phyloP scores from a whole-genome alignment of 1,140 invertebrate genomes.

The Drosophila chauvacae region DNA sequence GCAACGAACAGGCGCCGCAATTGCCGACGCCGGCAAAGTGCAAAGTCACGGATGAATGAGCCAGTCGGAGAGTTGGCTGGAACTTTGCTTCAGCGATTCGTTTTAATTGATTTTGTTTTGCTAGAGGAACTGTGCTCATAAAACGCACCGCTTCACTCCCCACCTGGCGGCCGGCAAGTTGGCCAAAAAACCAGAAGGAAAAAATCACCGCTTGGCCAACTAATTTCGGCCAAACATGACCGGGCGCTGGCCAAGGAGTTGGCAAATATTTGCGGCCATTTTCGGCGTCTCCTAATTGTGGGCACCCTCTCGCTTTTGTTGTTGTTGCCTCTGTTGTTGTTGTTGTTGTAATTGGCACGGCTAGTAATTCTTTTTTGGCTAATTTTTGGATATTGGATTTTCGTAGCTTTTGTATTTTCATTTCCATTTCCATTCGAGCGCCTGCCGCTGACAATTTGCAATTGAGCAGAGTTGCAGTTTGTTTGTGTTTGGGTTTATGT shows the following conservation, averaged over 20 bases:
- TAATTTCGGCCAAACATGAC: slow-evolving; percentile 69
- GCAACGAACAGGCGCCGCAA: slow-evolving; percentile 39
- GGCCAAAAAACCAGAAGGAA: slow-evolving; percentile 19
- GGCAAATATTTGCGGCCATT: slow-evolving; percentile 72
- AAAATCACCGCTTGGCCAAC: slow-evolving; percentile 67
- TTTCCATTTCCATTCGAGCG: slow-evolving; percentile 69
- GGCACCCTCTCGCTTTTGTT: slow-evolving; percentile 30
- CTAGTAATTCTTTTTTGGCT: slow-evolving; percentile 58
- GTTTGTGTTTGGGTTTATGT: slow-evolving; percentile 50
- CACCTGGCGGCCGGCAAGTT: slow-evolving; percentile 6
- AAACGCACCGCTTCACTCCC: slow-evolving; percentile 52
- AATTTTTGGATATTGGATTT: slow-evolving; percentile 69
- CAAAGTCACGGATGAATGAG: slow-evolving; percentile 80
- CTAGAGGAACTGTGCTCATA: slow-evolving; percentile 50
- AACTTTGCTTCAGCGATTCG: slow-evolving; percentile 76
- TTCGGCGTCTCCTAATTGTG: slow-evolving; percentile 68
- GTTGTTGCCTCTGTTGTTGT: not conserved
- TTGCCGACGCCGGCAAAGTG: slow-evolving; percentile 55
- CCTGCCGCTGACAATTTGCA: slow-evolving; percentile 53
- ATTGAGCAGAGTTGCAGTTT: slow-evolving; percentile 29
- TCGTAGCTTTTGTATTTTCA: slow-evolving; percentile 16
- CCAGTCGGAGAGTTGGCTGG: slow-evolving; percentile 59
- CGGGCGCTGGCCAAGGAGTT: slow-evolving; percentile 58
- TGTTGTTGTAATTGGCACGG: slow-evolving; percentile 69
- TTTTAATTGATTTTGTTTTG: slow-evolving; percentile 80